These are phyloP conservation scores for Paralinhomoeus sp. DNA, from an alignment of 2,888 invertebrate genomes.

Conservation along the genomic window DNA sequence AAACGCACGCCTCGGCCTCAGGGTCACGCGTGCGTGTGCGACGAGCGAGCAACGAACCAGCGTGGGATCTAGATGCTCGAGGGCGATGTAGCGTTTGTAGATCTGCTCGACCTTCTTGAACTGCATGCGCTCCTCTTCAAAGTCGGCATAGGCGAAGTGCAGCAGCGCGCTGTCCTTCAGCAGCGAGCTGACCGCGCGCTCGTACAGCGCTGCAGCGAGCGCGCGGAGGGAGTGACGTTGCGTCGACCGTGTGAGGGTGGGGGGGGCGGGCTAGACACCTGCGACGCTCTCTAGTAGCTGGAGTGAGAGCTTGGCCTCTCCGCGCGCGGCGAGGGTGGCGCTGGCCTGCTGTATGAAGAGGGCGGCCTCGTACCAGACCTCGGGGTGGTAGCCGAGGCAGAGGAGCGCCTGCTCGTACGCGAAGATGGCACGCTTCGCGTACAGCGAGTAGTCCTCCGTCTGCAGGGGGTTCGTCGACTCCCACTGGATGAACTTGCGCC, in stretches of 20 bases:
- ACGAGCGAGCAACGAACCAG: conserved; percentile 56
- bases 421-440: conserved; percentile 79
- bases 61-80: conserved; percentile 77
- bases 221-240: neutral
- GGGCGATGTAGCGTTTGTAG: conserved; percentile 68
- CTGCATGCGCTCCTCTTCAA: conserved; percentile 74
- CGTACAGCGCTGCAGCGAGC: conserved; percentile 47
- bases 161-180: conserved; percentile 71
- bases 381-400: conserved; percentile 87
- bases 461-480: conserved; percentile 85
- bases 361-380: conserved; percentile 96
- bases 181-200: conserved; percentile 67
- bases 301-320: conserved; percentile 30
- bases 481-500: conserved; percentile 96
- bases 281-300: conserved; percentile 1
- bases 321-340: conserved; percentile 75
- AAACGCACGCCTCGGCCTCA: conserved; percentile 49
- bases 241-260: neutral
- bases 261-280: neutral
- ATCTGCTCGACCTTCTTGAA: conserved; percentile 89
- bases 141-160: conserved; percentile 95
- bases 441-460: conserved; percentile 76
- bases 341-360: conserved; percentile 85
- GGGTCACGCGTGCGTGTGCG: conserved; percentile 69
- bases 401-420: conserved; percentile 90